Base-by-base conservation (phyloP, 2,888 invertebrate species). In the Bembecia ichneumoniformis region DNA sequence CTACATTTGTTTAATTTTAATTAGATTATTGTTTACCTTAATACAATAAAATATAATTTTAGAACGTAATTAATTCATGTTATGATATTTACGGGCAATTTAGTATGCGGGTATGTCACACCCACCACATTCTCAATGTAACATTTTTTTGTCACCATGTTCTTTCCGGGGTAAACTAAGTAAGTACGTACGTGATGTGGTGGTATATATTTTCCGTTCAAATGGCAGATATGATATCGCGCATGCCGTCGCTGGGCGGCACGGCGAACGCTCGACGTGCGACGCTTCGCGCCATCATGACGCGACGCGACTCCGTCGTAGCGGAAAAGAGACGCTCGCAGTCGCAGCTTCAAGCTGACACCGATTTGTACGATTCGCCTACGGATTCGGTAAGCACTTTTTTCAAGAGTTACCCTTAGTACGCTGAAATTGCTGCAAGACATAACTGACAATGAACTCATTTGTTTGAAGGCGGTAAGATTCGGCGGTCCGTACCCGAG, bases 261-360 rank as follows among this genome's bases (percentile, higher is more conserved):
- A 68, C 72, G 89, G 88, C 58, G 88, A 91, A 58, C 88, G 88
- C 89, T 49, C 88, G 90, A 11, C 90, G 93, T 47, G 95, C 94
- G 58, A 95, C 96, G 0, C 91, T 94, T 62, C 92, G 94, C 58
- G 96, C 96, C 0, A 76, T 96, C 47, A 94, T 94, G 77, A 91
- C 93, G 2, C 88, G 96, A 4, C 90, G 96, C 44, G 94, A 95
- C 67, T 95, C 96, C 0, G 91, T 95, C 20, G 89, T 94, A 0
- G 77, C 75, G 0, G 91, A 94, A 9, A 82, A 93, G 43, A 88
- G 93, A 51, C 94, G 94, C 66, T 95, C 95, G 0, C 77, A 75
- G 55, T 45, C 73, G 51, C 68, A 70, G 47, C 59, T 57, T 3
- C 73, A 71, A 50, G 71, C 78, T 14, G 55, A 62, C 34, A 54